phyloP scores from a whole-genome alignment of 2,888 invertebrate genomes.

The Drosophila antonietae region DNA sequence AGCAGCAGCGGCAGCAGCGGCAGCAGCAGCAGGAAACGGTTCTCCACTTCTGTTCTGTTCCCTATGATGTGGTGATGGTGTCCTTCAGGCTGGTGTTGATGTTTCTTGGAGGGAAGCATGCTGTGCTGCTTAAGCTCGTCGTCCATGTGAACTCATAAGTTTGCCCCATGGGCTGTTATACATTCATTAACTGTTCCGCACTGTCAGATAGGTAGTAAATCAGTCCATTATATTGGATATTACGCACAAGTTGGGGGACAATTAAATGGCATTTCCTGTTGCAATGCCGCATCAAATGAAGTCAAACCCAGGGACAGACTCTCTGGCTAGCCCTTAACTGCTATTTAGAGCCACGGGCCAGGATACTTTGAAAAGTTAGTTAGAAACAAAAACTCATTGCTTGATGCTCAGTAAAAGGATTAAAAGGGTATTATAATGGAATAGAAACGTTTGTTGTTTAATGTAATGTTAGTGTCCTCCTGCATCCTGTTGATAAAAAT shows the following conservation, averaged over 20 bases:
- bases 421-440: background rate
- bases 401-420: background rate
- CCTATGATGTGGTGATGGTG: slow-evolving; percentile 59
- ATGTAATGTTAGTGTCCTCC: no score
- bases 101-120: slow-evolving; percentile 23
- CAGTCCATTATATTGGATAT: slow-evolving; percentile 6
- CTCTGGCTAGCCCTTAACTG: slow-evolving; percentile 11
- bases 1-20: background rate
- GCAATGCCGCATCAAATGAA: slow-evolving; percentile 48
- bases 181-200: slow-evolving; percentile 46
- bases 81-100: slow-evolving; percentile 66
- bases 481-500: no score
- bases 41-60: slow-evolving; percentile 1
- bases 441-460: background rate
- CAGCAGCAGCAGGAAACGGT: background rate
- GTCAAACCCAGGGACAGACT: slow-evolving; percentile 26
- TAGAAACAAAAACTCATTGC: background rate
- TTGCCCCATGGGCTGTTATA: slow-evolving; percentile 12
- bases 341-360: slow-evolving; percentile 2
- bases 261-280: slow-evolving; percentile 65
- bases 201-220: slow-evolving; percentile 21
- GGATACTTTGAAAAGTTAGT: slow-evolving; percentile 36
- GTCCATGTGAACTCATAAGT: slow-evolving; percentile 52
- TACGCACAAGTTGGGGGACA: slow-evolving; percentile 38
- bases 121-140: slow-evolving; percentile 28